phyloP scores from a whole-genome alignment of 1,140 invertebrate species.

The Theocolax elegans region DNA sequence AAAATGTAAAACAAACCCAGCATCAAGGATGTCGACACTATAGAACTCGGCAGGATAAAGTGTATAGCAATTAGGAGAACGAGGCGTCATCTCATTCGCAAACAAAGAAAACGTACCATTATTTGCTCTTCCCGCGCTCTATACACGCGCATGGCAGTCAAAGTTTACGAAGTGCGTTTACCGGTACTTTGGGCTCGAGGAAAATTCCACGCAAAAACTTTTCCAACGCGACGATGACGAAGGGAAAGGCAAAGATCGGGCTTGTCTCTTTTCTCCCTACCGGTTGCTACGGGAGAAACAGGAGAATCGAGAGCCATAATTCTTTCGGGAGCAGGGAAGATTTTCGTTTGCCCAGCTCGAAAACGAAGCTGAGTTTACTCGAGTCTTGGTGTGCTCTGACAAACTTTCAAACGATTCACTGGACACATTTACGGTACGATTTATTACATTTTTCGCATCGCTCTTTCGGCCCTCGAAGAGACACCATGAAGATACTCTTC shows the following conservation, averaged over 20 bases:
- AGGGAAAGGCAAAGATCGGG: no score
- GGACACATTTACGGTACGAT: conserved; percentile 9
- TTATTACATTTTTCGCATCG: neutral
- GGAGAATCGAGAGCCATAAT: conserved; percentile 1
- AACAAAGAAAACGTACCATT: conserved; percentile 14
- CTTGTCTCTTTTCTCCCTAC: no score
- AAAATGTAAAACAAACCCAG: no score
- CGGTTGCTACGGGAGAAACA: neutral
- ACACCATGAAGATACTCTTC: no score
- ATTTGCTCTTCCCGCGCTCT: conserved; percentile 1
- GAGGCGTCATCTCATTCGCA: conserved; percentile 10
- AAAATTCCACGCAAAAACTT: neutral
- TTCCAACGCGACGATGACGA: neutral
- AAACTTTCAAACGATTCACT: neutral
- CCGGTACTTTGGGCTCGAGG: neutral
- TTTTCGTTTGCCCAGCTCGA: neutral
- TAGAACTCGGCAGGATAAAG: neutral
- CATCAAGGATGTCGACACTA: neutral
- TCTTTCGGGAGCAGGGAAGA: neutral
- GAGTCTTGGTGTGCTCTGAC: neutral
- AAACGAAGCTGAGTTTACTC: conserved; percentile 14
- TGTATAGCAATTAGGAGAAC: conserved; percentile 2
- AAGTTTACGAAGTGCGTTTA: neutral
- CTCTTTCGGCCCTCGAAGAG: neutral
- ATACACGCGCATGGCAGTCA: neutral